Conservation (phyloP, 2,797 vertebrate genomes). For the Sparus aurata region DNA sequence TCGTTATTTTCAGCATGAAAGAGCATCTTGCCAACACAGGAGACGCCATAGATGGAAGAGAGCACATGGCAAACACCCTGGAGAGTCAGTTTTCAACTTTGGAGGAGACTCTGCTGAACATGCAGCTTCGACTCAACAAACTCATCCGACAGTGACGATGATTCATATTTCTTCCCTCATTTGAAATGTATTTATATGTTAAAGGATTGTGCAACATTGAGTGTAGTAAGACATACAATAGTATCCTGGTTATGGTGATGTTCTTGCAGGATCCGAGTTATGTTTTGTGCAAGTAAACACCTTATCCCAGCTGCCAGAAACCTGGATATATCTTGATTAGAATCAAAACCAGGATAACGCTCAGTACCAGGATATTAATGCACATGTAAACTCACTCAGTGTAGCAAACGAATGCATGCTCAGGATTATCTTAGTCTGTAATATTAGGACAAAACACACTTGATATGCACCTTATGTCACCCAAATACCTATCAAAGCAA, state of each 20-base stretch:
- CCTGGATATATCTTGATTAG: too few relatives aligned
- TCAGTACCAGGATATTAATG: too few relatives aligned
- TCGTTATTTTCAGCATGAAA: constrained; percentile 78
- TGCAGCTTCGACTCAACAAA: constrained; percentile 80
- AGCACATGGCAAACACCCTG: constrained; percentile 72
- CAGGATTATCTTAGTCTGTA: constrained; percentile 37
- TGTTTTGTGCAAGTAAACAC: too few relatives aligned
- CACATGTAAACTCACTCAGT: too few relatives aligned
- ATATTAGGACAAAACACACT: constrained; percentile 20
- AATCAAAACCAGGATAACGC: too few relatives aligned
- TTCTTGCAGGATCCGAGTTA: too few relatives aligned
- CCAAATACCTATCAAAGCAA: not conserved
- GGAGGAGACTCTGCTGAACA: constrained; percentile 78
- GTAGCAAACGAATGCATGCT: constrained; percentile 53
- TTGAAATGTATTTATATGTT: constrained; percentile 42
- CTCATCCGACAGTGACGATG: constrained; percentile 73
- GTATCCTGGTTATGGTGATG: too few relatives aligned
- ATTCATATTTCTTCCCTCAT: not conserved
- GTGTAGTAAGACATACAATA: too few relatives aligned
- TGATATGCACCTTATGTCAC: constrained; percentile 28
- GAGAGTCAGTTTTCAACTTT: constrained; percentile 78
- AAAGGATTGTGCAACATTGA: constrained; percentile 28
- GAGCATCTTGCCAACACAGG: constrained; percentile 73
- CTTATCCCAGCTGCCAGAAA: too few relatives aligned
- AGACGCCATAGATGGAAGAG: constrained; percentile 71